phyloP scores from a whole-genome alignment of 2,797 vertebrate species.

The Pachyuromys duprasi region DNA sequence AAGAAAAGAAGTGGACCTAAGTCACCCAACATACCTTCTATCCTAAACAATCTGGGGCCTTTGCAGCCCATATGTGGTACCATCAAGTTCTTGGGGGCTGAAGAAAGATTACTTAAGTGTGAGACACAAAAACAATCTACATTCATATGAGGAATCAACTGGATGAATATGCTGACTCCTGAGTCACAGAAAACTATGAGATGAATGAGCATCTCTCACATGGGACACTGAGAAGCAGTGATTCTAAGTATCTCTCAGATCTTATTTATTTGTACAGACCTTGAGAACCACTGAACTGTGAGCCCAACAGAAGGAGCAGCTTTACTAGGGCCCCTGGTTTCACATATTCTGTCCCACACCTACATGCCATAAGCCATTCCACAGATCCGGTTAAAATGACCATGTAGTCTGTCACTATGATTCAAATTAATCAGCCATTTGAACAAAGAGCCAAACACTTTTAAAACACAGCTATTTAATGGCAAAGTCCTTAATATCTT shows the following conservation, averaged over 20 bases:
- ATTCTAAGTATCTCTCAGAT: background rate
- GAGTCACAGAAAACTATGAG: background rate
- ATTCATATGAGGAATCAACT: background rate
- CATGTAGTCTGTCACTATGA: background rate
- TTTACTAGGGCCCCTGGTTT: background rate
- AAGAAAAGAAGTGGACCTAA: background rate
- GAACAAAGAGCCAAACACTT: slow-evolving; percentile 3
- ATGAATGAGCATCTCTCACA: background rate
- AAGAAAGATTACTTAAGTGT: slow-evolving; percentile 22
- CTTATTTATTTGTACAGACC: background rate
- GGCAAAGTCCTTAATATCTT: slow-evolving; percentile 7
- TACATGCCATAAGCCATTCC: background rate
- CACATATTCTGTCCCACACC: background rate
- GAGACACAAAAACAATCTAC: slow-evolving; percentile 19
- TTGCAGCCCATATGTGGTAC: background rate
- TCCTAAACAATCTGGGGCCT: background rate
- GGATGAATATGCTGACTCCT: background rate
- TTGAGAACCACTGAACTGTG: slow-evolving; percentile 23
- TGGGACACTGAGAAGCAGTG: background rate
- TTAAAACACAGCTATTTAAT: background rate
- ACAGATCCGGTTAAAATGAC: background rate
- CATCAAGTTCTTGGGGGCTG: background rate
- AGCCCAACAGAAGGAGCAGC: slow-evolving; percentile 7
- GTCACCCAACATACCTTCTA: background rate
- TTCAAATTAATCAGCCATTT: slow-evolving; percentile 21